Base-by-base conservation (phyloP, 2,888 invertebrate species). In the Gordius sp. region DNA sequence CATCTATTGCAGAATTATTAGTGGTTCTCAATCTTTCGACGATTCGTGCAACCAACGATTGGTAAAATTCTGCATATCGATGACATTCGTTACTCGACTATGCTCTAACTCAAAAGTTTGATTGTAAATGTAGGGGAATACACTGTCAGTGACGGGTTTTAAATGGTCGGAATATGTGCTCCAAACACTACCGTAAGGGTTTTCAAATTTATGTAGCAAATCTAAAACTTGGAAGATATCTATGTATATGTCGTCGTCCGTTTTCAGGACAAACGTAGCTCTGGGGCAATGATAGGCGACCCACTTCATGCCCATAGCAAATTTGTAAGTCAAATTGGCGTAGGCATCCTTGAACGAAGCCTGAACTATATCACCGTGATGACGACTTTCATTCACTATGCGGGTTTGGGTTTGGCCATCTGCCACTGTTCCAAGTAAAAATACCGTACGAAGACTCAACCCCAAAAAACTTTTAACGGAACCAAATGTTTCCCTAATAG, bases 221-320 rank as follows among this genome's bases (percentile, higher is more conserved):
- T 33, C 39, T 8, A 33, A 13, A n/a, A 33, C 39, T 33, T 33
- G 39, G n/a, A 57, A 56, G 13, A 13, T 18, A 47, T 57, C 52
- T 25, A 41, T 25, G 16, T 41, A 56, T 2, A 57, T 47, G 25
- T 57, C 57, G 55, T 57, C 57, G 55, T 57, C 57, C 4, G 24
- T 26, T 56, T 57, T 57, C 2, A 57, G 56, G 8, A 57, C 55
- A n/a, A n/a, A n/a, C n/a, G n/a, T n/a, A n/a, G n/a, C n/a, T n/a
- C n/a, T n/a, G n/a, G n/a, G n/a, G n/a, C 2, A 53, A 2, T 56
- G 2, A 4, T 53, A 4, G 8, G 53, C 2, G 8, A 56, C 18
- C 56, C 39, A 33, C n/a, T 33, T 33, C 8, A 33, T 13, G 8
- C 39, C 39, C 39, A 33, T 33, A 8, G 39, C n/a, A n/a, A n/a